Evolutionary conservation across 1,140 invertebrate species (phyloP), one percentile per base, ranked within the genome.

Genomic region (Contarinia nasturtii): DNA sequence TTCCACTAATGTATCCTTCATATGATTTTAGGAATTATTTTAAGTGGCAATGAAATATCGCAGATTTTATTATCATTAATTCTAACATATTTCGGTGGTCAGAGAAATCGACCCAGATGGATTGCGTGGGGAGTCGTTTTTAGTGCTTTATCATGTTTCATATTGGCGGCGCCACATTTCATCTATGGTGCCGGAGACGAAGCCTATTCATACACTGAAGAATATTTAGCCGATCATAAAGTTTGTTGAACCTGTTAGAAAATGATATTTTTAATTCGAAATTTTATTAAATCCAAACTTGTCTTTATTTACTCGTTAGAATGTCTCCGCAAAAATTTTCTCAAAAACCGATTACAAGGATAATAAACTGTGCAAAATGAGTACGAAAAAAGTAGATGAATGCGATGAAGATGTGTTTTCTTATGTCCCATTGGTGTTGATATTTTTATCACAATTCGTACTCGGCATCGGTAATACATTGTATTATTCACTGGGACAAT

Each of bases 31-130:
- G 78, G 78, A 36, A 66, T 80, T 19, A 72, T 81, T 41, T 61
- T 80, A 10, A 78, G 76, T 41, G 77, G 77, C 17, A 80, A 81
- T 62, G 77, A 81, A 64, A 72, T 80, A 53, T 79, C 76, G n/a
- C n/a, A n/a, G n/a, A n/a, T n/a, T n/a, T n/a, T n/a, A n/a, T n/a
- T n/a, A n/a, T n/a, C n/a, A n/a, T 58, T 74, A n/a, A 60, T 78
- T 18, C 54, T 79, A 1, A 70, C 73, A 33, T 78, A 77, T 52
- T 68, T 69, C 50, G 75, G 75, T 38, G 70, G 68, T 8, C 67
- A 70, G 55, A 66, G 72, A 4, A 73, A 77, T 58, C 63, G 74
- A 15, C 75, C 76, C 0, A 58, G 67, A 44, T 78, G 78, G 74
- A 75, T 82, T 41, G 75, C 76, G 10, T 67, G 70, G 57, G 77